These are phyloP conservation scores for Sipha maydis DNA, from an alignment of 2,888 invertebrate species.

Conservation along the genomic window DNA sequence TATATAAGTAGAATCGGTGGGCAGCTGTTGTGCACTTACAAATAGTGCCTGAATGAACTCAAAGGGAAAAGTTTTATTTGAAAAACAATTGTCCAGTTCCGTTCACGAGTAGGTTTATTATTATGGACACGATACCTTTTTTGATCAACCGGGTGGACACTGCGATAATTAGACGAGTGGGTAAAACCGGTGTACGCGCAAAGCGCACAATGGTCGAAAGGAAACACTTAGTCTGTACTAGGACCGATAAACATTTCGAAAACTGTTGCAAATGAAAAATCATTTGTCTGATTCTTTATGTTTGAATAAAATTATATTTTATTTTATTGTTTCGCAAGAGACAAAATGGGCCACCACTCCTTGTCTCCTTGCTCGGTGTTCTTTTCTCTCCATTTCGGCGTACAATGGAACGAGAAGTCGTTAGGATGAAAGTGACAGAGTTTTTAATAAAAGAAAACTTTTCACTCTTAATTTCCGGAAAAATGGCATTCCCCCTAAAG, in stretches of 20 bases:
- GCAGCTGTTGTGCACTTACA: neutral
- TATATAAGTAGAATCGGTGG: neutral
- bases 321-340: constrained; percentile 6
- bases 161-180: neutral
- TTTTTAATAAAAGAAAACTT: constrained; percentile 49
- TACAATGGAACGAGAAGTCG: constrained; percentile 6
- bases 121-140: neutral
- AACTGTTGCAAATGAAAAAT: constrained; percentile 1
- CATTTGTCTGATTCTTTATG: neutral
- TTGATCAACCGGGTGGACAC: neutral
- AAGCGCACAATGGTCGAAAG: neutral
- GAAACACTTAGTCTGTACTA: neutral
- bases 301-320: neutral
- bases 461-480: constrained; percentile 47
- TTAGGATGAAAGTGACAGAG: neutral
- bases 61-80: neutral
- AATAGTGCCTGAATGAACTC: neutral
- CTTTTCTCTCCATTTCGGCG: neutral
- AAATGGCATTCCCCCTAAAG: neutral
- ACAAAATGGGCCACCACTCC: neutral
- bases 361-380: neutral
- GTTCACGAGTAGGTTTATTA: neutral
- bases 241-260: neutral
- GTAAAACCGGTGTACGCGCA: neutral
- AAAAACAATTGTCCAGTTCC: neutral